Evolutionary conservation across 37 sponge, comb jelly and placozoan species (phyloP).

Genomic region (Diacarnus erythraeanus): DNA sequence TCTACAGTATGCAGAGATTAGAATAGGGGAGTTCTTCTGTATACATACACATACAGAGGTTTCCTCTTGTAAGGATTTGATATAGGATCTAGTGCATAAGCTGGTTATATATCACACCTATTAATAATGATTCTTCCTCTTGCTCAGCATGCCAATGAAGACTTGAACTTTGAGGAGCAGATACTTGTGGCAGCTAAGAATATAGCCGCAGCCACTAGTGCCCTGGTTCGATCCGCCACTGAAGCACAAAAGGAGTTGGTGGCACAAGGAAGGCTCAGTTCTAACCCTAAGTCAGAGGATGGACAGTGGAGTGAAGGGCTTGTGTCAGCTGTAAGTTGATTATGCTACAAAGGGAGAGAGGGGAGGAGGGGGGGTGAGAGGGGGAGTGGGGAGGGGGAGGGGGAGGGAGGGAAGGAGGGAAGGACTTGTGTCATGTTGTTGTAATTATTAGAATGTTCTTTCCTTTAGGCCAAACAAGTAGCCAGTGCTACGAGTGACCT

Average conservation of each 20-base stretch:
- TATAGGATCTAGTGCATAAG: too few relatives aligned
- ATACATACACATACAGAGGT: too few relatives aligned
- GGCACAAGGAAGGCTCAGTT: constrained; percentile 82
- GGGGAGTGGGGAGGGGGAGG: too few relatives aligned
- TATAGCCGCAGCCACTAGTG: constrained; percentile 88
- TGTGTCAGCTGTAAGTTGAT: constrained; percentile 86
- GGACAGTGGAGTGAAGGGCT: constrained; percentile 96
- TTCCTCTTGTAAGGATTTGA: too few relatives aligned
- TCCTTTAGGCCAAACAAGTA: constrained; percentile 84
- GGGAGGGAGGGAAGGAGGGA: too few relatives aligned
- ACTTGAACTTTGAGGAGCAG: constrained; percentile 93
- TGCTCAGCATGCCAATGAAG: constrained; percentile 64
- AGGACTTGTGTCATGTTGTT: neutral
- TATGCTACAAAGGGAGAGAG: too few relatives aligned
- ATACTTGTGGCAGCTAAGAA: constrained; percentile 93
- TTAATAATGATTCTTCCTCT: neutral
- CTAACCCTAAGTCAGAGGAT: constrained; percentile 65
- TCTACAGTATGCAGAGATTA: too few relatives aligned
- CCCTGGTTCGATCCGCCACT: constrained; percentile 86
- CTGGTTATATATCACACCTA: neutral
- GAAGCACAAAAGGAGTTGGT: constrained; percentile 95
- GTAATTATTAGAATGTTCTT: neutral
- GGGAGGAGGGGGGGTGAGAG: too few relatives aligned
- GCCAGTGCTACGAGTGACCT: constrained; percentile 86
- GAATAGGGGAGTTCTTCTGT: too few relatives aligned